phyloP scores from a whole-genome alignment of 2,797 vertebrate genomes.

The Staurois parvus region DNA sequence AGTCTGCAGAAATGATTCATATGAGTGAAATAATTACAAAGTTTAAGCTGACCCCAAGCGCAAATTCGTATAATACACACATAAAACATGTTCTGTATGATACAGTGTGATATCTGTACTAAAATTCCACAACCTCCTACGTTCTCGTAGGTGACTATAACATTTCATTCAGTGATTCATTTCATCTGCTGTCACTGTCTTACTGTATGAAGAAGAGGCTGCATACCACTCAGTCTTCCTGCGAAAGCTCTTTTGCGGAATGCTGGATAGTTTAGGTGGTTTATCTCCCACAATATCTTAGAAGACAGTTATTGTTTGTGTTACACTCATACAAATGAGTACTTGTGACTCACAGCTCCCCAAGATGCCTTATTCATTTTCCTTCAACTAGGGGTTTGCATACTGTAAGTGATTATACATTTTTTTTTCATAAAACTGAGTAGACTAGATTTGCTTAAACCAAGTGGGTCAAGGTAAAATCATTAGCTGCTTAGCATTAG shows the following conservation, averaged over 20 bases:
- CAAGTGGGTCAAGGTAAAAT: neutral
- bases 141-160: constrained; percentile 18
- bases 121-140: constrained; percentile 34
- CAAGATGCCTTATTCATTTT: neutral
- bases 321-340: neutral
- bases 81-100: neutral
- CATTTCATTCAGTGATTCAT: constrained; percentile 41
- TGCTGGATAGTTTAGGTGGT: neutral
- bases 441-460: neutral
- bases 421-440: neutral
- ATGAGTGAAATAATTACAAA: neutral
- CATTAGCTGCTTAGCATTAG: neutral
- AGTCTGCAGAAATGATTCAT: neutral
- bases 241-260: neutral
- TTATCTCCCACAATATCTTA: neutral
- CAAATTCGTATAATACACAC: too few species aligned
- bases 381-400: neutral
- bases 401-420: neutral
- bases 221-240: neutral
- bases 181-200: neutral
- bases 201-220: constrained; percentile 8
- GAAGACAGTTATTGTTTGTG: neutral
- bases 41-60: neutral
- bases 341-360: neutral
- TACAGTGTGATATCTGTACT: constrained; percentile 8